phyloP scores from a whole-genome alignment of 92 coral and sea anemone genomes.

The Phymanthus crucifer region DNA sequence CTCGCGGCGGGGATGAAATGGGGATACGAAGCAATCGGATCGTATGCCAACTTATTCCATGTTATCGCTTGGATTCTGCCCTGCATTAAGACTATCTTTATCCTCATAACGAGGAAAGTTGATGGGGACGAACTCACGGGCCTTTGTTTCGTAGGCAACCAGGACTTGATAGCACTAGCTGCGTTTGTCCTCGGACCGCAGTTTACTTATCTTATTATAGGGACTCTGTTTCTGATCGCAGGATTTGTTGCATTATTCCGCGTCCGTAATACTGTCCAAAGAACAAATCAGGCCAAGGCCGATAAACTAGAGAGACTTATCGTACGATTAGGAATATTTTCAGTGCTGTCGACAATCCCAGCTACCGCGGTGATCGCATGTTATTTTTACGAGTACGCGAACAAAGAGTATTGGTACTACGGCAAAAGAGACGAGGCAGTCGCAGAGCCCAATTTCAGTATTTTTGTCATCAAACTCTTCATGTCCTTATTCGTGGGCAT shows the following conservation, averaged over 20 bases:
- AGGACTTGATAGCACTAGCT: conserved; percentile 94
- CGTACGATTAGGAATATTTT: conserved; percentile 90
- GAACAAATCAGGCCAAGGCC: conserved; percentile 73
- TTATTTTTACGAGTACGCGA: conserved; percentile 94
- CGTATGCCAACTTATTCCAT: conserved; percentile 91
- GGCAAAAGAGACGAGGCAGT: conserved; percentile 72
- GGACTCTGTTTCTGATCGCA: conserved; percentile 89
- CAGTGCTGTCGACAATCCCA: conserved; percentile 87
- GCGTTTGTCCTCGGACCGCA: conserved; percentile 98
- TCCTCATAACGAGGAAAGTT: conserved; percentile 89
- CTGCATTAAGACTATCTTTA: conserved; percentile 87
- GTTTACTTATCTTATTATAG: conserved; percentile 98
- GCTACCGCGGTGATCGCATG: conserved; percentile 87
- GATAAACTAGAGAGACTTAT: conserved; percentile 91
- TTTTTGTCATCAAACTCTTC: conserved; percentile 83
- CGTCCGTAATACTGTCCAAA: conserved; percentile 70
- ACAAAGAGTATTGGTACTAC: conserved; percentile 93
- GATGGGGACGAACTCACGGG: conserved; percentile 99
- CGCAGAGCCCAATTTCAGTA: conserved; percentile 85
- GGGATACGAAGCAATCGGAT: conserved; percentile 91
- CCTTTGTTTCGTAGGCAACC: conserved; percentile 96
- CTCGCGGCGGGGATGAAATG: conserved; percentile 99
- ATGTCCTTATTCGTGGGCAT: conserved; percentile 94
- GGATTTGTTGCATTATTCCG: conserved; percentile 94
- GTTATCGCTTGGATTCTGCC: conserved; percentile 95